Conservation (phyloP, 2,113 vertebrate genomes). For the Bungarus multicinctus region DNA sequence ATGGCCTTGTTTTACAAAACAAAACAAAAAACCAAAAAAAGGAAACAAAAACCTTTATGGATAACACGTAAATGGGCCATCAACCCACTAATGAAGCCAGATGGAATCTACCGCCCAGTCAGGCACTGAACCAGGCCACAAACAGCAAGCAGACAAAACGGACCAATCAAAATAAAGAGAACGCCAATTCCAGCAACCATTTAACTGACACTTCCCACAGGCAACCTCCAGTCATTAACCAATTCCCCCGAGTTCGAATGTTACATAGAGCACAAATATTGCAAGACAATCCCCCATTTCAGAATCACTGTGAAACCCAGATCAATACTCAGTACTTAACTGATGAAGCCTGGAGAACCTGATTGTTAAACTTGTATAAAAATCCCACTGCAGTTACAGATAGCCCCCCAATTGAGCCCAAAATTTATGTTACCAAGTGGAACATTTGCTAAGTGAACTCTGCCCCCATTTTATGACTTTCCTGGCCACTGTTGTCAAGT, state of each 20-base stretch:
- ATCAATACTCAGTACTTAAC: not conserved
- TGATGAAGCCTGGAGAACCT: not conserved
- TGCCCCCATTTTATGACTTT: not conserved
- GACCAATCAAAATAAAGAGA: not conserved
- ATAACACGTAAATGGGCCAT: not conserved
- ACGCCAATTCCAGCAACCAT: not conserved
- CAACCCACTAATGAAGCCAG: not conserved
- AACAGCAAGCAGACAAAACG: not conserved
- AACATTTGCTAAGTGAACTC: not conserved
- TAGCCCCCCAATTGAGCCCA: not conserved
- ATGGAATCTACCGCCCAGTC: not conserved
- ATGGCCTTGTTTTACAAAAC: not conserved
- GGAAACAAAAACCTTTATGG: not conserved
- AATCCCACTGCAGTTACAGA: not conserved
- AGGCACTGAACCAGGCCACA: not conserved
- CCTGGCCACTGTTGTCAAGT: not conserved
- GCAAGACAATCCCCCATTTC: not conserved
- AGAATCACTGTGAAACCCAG: not conserved
- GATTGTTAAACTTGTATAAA: not conserved
- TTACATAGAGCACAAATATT: not conserved
- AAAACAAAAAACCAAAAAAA: not conserved
- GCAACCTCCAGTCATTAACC: not conserved
- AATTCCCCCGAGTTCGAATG: not conserved
- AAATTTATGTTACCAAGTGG: not conserved
- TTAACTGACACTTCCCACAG: not conserved